Evolutionary conservation across 2,888 invertebrate genomes (phyloP).

Genomic region (Chymomyza procnemis): DNA sequence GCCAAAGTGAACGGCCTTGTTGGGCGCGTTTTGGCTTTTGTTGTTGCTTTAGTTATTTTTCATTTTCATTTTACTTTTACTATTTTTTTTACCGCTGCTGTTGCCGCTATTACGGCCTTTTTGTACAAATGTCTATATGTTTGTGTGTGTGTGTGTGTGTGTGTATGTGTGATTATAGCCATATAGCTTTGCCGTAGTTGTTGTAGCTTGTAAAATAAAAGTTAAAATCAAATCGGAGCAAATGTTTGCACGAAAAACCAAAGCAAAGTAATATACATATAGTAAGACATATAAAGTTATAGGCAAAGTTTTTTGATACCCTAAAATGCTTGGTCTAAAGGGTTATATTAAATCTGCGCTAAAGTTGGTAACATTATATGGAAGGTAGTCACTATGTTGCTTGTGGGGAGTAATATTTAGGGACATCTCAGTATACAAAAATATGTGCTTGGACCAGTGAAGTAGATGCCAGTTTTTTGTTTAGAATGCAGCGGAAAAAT

Average conservation of each 20-base stretch:
- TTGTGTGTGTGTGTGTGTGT: conserved; percentile 31
- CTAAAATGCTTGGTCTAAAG: not conserved
- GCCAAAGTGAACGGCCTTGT: conserved; percentile 75
- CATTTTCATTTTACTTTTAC: conserved; percentile 10
- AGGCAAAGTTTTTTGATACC: conserved; percentile 42
- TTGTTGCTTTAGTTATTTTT: conserved; percentile 30
- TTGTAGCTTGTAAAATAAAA: conserved; percentile 57
- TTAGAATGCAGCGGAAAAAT: too few species aligned
- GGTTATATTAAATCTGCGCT: not conserved
- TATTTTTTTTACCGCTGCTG: conserved; percentile 25
- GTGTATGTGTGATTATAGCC: too few species aligned
- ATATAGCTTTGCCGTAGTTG: conserved; percentile 3
- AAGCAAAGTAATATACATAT: conserved; percentile 33
- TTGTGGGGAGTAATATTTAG: too few species aligned
- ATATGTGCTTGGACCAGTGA: too few species aligned
- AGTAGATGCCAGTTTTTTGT: too few species aligned
- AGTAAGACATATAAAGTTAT: conserved; percentile 69
- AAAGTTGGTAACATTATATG: not conserved
- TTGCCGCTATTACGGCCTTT: conserved; percentile 11
- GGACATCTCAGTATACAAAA: too few species aligned
- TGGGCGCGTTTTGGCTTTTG: conserved; percentile 55
- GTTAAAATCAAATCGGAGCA: conserved; percentile 68
- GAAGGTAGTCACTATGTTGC: too few species aligned
- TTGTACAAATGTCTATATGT: conserved; percentile 11
- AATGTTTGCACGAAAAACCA: conserved; percentile 59